phyloP scores from a whole-genome alignment of 2,113 vertebrate genomes.

The Lanius ludovicianus region DNA sequence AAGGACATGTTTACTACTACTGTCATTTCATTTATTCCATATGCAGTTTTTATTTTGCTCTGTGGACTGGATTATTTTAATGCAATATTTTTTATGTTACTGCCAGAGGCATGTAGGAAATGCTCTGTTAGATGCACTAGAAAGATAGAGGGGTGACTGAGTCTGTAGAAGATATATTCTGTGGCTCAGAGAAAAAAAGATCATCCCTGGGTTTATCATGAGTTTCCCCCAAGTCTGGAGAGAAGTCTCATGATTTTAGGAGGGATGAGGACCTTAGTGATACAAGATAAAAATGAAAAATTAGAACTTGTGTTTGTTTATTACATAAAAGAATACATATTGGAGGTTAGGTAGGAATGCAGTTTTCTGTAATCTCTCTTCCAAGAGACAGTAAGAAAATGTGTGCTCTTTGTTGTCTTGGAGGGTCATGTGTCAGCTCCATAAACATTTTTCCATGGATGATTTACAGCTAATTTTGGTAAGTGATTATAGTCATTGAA shows the following conservation, averaged over 20 bases:
- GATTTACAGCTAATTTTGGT: constrained; percentile 2
- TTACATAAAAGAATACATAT: background rate
- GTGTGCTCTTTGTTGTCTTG: background rate
- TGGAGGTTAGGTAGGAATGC: background rate
- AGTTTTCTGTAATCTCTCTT: constrained; percentile 3
- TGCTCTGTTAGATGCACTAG: background rate
- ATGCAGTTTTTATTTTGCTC: background rate
- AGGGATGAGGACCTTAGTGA: background rate
- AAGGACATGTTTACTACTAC: background rate
- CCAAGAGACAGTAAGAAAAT: background rate
- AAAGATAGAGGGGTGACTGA: background rate
- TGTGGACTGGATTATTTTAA: background rate
- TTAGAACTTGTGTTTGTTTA: background rate
- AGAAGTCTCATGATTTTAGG: background rate
- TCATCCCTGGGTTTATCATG: background rate
- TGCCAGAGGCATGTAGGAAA: background rate
- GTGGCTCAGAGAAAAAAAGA: background rate
- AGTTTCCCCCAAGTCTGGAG: background rate
- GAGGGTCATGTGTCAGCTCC: background rate
- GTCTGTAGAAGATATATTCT: background rate
- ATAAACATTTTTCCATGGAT: background rate
- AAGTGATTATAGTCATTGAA: background rate
- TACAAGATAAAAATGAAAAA: background rate
- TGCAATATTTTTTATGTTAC: background rate
- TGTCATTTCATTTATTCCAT: background rate